phyloP scores from a whole-genome alignment of 1,140 invertebrate species.

The Sitophilus oryzae region DNA sequence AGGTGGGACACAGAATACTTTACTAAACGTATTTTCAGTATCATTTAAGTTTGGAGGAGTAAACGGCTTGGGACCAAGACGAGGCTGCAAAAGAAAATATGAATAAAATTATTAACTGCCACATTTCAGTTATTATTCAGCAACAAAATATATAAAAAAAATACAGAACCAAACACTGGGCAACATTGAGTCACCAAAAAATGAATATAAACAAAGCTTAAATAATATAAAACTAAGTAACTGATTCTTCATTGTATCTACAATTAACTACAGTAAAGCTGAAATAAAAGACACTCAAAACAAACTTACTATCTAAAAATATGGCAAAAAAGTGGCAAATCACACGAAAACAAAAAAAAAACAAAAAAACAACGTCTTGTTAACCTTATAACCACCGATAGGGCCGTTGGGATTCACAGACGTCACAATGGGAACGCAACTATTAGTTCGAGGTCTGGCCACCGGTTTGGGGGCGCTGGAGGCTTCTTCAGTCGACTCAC shows the following conservation, averaged over 20 bases:
- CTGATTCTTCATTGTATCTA: too few species aligned
- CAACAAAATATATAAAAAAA: constrained; percentile 22
- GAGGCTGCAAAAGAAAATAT: constrained; percentile 53
- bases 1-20: constrained; percentile 69
- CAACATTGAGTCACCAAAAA: too few species aligned
- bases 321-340: constrained; percentile 21
- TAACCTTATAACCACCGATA: constrained; percentile 64
- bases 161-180: constrained; percentile 20
- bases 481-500: constrained; percentile 44
- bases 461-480: constrained; percentile 59
- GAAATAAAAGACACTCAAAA: too few species aligned
- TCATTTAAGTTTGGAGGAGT: constrained; percentile 64
- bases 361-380: constrained; percentile 12
- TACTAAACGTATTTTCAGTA: constrained; percentile 66
- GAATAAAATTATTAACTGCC: constrained; percentile 4
- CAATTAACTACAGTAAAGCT: too few species aligned
- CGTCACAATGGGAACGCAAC: constrained; percentile 49
- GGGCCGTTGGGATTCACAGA: constrained; percentile 51
- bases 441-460: constrained; percentile 65
- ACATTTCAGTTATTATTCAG: neutral
- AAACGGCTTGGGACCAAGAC: constrained; percentile 76
- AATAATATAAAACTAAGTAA: too few species aligned
- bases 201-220: too few species aligned
- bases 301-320: too few species aligned
- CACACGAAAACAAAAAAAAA: constrained; percentile 16